Evolutionary conservation across 2,113 vertebrate genomes (phyloP).

Genomic region (Alethe diademata): DNA sequence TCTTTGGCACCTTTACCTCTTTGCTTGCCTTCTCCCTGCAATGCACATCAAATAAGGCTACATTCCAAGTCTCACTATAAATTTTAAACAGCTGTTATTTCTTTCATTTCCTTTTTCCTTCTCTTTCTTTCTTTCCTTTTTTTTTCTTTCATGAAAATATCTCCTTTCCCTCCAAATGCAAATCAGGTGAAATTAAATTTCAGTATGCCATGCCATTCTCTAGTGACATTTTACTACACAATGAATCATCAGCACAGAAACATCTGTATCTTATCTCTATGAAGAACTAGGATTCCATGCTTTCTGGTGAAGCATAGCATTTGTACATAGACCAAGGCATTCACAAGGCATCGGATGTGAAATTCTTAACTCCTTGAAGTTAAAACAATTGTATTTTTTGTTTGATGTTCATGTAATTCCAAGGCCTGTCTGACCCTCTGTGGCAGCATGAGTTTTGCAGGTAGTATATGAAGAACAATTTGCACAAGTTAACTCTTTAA

Average conservation of each 20-base stretch:
- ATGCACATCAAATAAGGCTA: background rate
- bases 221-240: background rate
- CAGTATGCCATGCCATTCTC: background rate
- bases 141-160: background rate
- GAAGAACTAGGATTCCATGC: background rate
- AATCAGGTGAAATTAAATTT: slow-evolving; percentile 49
- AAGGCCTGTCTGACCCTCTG: background rate
- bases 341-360: background rate
- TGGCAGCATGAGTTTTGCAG: background rate
- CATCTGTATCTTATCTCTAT: slow-evolving; percentile 29
- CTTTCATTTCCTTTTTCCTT: background rate
- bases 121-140: background rate
- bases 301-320: background rate
- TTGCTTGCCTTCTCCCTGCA: background rate
- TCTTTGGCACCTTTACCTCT: background rate
- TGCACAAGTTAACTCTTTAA: background rate
- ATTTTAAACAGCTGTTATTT: slow-evolving; percentile 21
- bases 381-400: background rate
- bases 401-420: background rate
- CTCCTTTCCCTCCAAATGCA: background rate
- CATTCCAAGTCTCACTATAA: background rate
- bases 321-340: background rate
- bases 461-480: background rate
- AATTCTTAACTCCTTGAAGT: background rate
- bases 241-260: slow-evolving; percentile 27